Percentiles rank a stretch among this genome's conserved stretches.
Conservation (phyloP, 1,140 invertebrate genomes). For the Nebria ingens region DNA sequence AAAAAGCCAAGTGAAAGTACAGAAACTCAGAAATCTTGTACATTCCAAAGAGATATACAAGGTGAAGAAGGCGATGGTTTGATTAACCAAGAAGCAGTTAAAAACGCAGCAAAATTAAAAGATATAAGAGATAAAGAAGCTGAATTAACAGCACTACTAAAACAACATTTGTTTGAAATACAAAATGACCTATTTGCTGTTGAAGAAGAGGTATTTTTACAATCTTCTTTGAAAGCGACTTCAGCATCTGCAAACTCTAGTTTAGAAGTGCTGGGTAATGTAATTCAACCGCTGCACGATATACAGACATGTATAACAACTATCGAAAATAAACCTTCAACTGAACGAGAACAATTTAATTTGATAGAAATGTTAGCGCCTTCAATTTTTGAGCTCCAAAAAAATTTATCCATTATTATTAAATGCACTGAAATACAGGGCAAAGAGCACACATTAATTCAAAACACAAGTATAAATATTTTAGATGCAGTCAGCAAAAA, state of each 20-base stretch:
- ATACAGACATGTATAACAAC: slow-evolving; percentile 47
- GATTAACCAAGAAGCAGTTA: slow-evolving; percentile 21
- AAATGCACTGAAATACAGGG: slow-evolving; percentile 56
- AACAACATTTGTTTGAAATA: slow-evolving; percentile 25
- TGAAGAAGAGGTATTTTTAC: slow-evolving; percentile 47
- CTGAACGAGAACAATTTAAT: slow-evolving; percentile 35
- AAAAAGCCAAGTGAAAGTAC: slow-evolving; percentile 18
- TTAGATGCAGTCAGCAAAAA: slow-evolving; percentile 44
- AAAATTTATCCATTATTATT: slow-evolving; percentile 50
- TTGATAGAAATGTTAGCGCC: slow-evolving; percentile 46
- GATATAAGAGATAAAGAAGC: slow-evolving; percentile 25
- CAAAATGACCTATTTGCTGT: slow-evolving; percentile 41
- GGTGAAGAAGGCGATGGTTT: slow-evolving; percentile 42
- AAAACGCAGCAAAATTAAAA: slow-evolving; percentile 20
- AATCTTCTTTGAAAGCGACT: slow-evolving; percentile 50
- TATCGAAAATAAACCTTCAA: slow-evolving; percentile 28
- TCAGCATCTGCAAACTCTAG: slow-evolving; percentile 48
- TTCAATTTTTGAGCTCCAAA: slow-evolving; percentile 48
- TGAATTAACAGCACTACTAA: slow-evolving; percentile 22
- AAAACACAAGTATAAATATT: slow-evolving; percentile 50
- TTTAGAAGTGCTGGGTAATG: slow-evolving; percentile 49
- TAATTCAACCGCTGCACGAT: slow-evolving; percentile 50
- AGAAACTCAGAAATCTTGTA: slow-evolving; percentile 24
- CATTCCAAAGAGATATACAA: slow-evolving; percentile 34
- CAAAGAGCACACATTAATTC: slow-evolving; percentile 49